A percentile compares a stretch with the other conserved stretches of the same genome.
These are phyloP conservation scores for Branchipolynoe longqiensis DNA, from an alignment of 2,888 invertebrate species.

Conservation along the genomic window DNA sequence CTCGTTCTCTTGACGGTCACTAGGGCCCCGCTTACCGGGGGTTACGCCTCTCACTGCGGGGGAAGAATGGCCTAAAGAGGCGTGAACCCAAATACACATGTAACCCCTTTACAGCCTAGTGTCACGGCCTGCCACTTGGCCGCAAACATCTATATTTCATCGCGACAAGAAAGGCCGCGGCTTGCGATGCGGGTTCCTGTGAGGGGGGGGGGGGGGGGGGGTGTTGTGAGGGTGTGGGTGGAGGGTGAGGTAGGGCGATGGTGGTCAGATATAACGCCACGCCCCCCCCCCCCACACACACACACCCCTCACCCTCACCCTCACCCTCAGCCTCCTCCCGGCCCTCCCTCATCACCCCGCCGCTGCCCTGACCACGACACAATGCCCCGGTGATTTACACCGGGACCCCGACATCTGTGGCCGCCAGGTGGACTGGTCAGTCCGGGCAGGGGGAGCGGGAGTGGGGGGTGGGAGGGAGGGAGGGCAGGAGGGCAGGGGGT, in stretches of 20 bases:
- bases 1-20: no score
- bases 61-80: slow-evolving; percentile 45
- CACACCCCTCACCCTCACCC: background rate
- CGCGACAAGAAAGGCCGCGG: background rate
- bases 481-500: no score
- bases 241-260: no score
- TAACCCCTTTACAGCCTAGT: slow-evolving; percentile 44
- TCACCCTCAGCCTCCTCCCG: background rate
- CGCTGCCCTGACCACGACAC: slow-evolving; percentile 3
- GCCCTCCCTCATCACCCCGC: slow-evolving; percentile 25
- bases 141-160: slow-evolving; percentile 44
- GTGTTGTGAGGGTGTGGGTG: no score
- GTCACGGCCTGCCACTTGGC: slow-evolving; percentile 37
- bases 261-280: no score
- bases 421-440: slow-evolving; percentile 44
- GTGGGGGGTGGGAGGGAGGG: no score
- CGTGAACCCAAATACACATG: slow-evolving; percentile 29
- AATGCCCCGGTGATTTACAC: slow-evolving; percentile 38
- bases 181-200: background rate
- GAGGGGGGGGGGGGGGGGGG: background rate
- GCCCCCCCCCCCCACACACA: no score
- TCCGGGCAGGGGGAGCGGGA: no score
- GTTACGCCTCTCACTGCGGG: no score
- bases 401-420: slow-evolving; percentile 29
- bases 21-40: no score